phyloP scores from a whole-genome alignment of 2,888 invertebrate genomes.

The Alentia gelatinosa region DNA sequence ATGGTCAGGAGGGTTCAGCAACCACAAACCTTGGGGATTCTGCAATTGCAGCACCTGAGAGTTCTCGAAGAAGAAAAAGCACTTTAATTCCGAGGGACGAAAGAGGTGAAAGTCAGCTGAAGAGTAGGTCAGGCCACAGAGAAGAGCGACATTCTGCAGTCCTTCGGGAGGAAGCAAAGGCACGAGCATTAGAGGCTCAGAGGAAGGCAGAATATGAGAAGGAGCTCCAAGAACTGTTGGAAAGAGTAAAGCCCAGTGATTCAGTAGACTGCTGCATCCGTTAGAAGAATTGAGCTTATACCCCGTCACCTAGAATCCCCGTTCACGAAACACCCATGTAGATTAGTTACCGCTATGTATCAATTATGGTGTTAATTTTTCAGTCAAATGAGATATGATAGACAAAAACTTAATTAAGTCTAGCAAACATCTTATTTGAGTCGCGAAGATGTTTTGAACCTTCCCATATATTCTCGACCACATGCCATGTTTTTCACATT shows the following conservation, averaged over 20 bases:
- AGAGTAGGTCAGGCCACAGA: background rate
- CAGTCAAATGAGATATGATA: no score
- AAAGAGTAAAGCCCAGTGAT: background rate
- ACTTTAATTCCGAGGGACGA: background rate
- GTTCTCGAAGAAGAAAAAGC: background rate
- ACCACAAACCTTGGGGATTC: background rate
- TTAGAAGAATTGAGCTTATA: background rate
- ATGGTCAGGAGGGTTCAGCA: background rate
- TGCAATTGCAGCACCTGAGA: background rate
- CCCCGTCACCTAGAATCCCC: background rate
- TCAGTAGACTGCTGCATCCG: background rate
- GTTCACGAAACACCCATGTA: background rate
- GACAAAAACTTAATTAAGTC: no score
- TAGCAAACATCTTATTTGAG: no score
- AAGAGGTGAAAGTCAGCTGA: background rate
- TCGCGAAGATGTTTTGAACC: no score
- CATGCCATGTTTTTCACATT: no score
- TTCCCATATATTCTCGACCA: no score
- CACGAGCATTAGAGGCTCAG: background rate
- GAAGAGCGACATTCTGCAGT: background rate
- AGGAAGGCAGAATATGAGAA: background rate
- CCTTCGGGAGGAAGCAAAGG: background rate
- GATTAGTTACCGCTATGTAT: no score
- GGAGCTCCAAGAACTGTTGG: background rate
- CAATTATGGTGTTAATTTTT: no score